Conservation (phyloP, 2,888 invertebrate species). For the Crocallis elinguaria region DNA sequence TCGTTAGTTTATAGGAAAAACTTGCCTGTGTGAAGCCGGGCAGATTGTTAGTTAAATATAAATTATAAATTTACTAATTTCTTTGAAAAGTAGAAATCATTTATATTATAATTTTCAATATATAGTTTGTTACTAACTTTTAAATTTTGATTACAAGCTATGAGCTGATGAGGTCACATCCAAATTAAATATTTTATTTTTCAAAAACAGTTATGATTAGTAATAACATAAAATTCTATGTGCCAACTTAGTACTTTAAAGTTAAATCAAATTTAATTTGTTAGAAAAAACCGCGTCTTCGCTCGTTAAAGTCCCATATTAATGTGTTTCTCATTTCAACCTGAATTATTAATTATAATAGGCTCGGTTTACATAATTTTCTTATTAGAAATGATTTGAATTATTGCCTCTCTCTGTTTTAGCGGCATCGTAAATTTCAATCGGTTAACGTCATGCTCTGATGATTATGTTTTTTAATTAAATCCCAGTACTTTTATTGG, state of each 20-base stretch:
- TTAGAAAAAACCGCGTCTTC: constrained; percentile 39
- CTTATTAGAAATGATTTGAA: constrained; percentile 78
- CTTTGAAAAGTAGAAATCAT: too few relatives aligned
- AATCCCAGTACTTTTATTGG: constrained; percentile 63
- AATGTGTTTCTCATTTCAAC: constrained; percentile 62
- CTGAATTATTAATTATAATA: constrained; percentile 80
- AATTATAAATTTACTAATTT: too few relatives aligned
- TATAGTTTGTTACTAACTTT: too few relatives aligned
- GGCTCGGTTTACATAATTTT: constrained; percentile 79
- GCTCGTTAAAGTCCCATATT: constrained; percentile 49
- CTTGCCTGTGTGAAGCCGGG: too few relatives aligned
- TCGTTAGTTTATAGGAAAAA: too few relatives aligned
- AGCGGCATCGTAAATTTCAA: constrained; percentile 76
- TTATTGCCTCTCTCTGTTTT: constrained; percentile 75
- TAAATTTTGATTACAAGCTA: too few relatives aligned
- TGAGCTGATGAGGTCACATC: too few relatives aligned
- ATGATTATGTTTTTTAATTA: constrained; percentile 73
- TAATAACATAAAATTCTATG: constrained; percentile 4
- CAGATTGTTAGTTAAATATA: too few relatives aligned
- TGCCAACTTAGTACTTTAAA: constrained; percentile 14
- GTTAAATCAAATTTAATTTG: constrained; percentile 19
- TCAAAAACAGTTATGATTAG: background rate
- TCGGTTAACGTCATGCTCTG: constrained; percentile 61
- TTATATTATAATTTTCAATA: too few relatives aligned
- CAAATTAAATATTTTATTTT: background rate